Base-by-base conservation (phyloP, 2,888 invertebrate species). In the Drosophila merina region DNA sequence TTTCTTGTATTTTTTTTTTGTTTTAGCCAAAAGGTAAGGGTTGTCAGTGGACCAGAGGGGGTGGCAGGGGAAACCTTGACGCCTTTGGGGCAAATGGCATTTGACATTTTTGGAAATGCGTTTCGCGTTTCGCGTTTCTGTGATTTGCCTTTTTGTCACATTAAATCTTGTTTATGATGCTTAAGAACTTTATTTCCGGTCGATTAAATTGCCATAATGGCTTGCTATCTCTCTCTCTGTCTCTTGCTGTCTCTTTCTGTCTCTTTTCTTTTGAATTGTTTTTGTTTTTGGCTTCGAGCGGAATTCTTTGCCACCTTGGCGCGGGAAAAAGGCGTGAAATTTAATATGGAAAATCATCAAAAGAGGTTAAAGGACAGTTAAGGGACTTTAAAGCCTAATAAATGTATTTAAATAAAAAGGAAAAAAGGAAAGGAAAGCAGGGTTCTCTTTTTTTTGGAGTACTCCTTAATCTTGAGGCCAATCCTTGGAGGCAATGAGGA, bases 151-250 rank as follows among this genome's bases (percentile, higher is more conserved):
- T 81, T 84, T 84, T 81, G 77, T 84, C 82, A 84, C 81, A 78
- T 84, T 81, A 81, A 84, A 81, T 81, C 81, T 84, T 81, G 85
- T 83, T 88, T 86, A 83, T 80, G 84, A 81, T 70, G 77, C 68
- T 83, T 77, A 83, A 80, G 81, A 81, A 86, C 81, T 88, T 84
- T 84, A 86, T 86, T 84, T 84, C 84, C 86, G 88, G 84, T 86
- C 88, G 86, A 84, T 84, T 88, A 88, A 88, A 80, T 86, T 74
- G 71, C 74, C 76, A 78, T 86, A 86, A 86, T 88, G 84, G 64
- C 8, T 20, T 20, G 20, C 20, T 20, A 2, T 20, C 6, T 5
- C 25, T 14, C 30, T 26, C 26, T 10, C 28, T 50, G 10, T 14
- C 12, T 14, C 12, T 10, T 42, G 30, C n/a, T n/a, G 6, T 14